A percentile compares a stretch with the other conserved stretches of the same genome.
These are phyloP conservation scores for Troilus luridus DNA, from an alignment of 2,888 invertebrate species.

Conservation along the genomic window DNA sequence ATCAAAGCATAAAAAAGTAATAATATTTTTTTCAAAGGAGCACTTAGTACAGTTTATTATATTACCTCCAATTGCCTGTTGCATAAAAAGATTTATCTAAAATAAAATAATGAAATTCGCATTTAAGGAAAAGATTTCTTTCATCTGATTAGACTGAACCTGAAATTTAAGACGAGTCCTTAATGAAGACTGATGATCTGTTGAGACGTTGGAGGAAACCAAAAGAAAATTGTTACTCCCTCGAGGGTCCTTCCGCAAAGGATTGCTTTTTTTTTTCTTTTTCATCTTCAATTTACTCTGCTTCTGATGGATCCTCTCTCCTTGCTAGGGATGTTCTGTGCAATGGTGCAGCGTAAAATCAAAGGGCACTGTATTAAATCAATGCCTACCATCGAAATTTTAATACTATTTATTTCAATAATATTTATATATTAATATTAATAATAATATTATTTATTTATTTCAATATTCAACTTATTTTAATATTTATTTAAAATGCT, in stretches of 20 bases:
- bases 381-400: too few relatives aligned
- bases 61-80: neutral
- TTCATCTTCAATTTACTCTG: neutral
- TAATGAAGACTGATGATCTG: neutral
- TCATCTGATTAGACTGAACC: neutral
- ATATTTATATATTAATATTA: too few relatives aligned
- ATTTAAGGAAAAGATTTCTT: neutral
- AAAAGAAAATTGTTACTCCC: constrained; percentile 2
- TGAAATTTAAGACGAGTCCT: neutral
- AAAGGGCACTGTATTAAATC: neutral
- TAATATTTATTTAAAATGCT: too few relatives aligned
- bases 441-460: too few relatives aligned
- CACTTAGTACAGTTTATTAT: neutral
- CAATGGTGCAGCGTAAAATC: neutral
- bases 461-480: too few relatives aligned
- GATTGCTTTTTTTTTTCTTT: neutral
- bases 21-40: too few relatives aligned
- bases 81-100: neutral
- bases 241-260: neutral
- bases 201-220: neutral
- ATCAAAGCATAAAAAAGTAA: too few relatives aligned
- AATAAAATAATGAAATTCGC: neutral
- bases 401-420: too few relatives aligned
- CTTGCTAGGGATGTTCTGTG: neutral
- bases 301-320: neutral